phyloP scores from a whole-genome alignment of 2,113 vertebrate species.

The Rhombomys opimus region DNA sequence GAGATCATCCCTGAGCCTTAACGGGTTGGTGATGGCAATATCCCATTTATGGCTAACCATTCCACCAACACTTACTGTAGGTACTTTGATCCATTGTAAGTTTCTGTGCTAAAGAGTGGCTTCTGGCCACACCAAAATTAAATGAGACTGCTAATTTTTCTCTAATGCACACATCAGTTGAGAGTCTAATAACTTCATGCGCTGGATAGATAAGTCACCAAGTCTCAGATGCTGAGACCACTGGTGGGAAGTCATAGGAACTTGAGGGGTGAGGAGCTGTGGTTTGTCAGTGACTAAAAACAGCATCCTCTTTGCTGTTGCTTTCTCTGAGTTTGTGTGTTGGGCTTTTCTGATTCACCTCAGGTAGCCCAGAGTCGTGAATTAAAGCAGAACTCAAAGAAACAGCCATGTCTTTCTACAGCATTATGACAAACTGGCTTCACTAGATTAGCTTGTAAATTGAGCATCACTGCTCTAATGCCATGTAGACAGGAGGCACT shows the following conservation, averaged over 20 bases:
- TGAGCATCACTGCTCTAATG: background rate
- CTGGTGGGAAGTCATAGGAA: background rate
- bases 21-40: too few relatives aligned
- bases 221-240: background rate
- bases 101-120: background rate
- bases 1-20: background rate
- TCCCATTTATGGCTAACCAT: background rate
- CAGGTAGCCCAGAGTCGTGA: background rate
- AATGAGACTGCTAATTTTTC: background rate
- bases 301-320: background rate
- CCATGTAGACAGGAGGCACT: background rate
- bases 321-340: background rate
- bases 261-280: background rate
- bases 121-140: background rate
- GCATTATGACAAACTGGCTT: constrained; percentile 7
- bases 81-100: background rate
- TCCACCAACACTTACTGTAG: background rate
- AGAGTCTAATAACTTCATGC: background rate
- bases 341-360: constrained; percentile 25
- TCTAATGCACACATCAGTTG: background rate
- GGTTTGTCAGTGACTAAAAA: background rate
- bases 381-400: background rate
- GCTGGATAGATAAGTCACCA: background rate
- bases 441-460: background rate
- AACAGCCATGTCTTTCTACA: constrained; percentile 20